A percentile compares a stretch with the other conserved stretches of the same genome.
Conservation (phyloP, 2,888 invertebrate genomes). For the Tetheella fluctuosa region DNA sequence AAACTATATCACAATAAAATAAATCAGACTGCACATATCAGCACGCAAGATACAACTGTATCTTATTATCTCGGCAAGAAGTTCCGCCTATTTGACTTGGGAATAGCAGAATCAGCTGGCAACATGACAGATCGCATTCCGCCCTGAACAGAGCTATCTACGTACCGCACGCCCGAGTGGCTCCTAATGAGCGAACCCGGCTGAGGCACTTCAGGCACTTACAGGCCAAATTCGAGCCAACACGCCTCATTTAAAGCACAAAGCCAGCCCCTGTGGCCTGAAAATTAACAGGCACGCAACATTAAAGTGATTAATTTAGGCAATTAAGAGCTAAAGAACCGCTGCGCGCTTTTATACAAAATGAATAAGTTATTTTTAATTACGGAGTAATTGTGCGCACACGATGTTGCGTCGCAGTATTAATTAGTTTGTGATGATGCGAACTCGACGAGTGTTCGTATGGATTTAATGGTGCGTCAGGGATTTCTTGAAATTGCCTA, state of each 20-base stretch:
- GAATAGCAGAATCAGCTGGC: constrained; percentile 43
- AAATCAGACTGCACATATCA: neutral
- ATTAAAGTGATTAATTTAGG: constrained; percentile 78
- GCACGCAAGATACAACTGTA: constrained; percentile 6
- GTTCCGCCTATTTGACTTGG: constrained; percentile 42
- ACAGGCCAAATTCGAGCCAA: constrained; percentile 27
- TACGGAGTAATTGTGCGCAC: constrained; percentile 72
- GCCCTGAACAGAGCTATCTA: constrained; percentile 26
- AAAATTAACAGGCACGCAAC: constrained; percentile 76
- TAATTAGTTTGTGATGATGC: constrained; percentile 45
- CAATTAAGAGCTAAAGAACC: constrained; percentile 69
- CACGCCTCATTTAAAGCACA: constrained; percentile 60
- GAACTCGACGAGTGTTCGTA: constrained; percentile 9
- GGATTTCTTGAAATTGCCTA: neutral
- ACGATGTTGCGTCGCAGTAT: constrained; percentile 44
- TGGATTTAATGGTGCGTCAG: neutral
- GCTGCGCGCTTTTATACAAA: constrained; percentile 57
- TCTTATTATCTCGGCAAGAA: constrained; percentile 25
- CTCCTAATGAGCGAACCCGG: constrained; percentile 59
- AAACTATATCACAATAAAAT: neutral
- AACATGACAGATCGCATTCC: constrained; percentile 52
- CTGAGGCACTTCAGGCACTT: constrained; percentile 2
- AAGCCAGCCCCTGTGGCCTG: constrained; percentile 69
- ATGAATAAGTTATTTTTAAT: constrained; percentile 84
- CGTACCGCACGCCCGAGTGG: constrained; percentile 43